phyloP scores from a whole-genome alignment of 2,797 vertebrate genomes.

The Parotocinclus haroldoi region DNA sequence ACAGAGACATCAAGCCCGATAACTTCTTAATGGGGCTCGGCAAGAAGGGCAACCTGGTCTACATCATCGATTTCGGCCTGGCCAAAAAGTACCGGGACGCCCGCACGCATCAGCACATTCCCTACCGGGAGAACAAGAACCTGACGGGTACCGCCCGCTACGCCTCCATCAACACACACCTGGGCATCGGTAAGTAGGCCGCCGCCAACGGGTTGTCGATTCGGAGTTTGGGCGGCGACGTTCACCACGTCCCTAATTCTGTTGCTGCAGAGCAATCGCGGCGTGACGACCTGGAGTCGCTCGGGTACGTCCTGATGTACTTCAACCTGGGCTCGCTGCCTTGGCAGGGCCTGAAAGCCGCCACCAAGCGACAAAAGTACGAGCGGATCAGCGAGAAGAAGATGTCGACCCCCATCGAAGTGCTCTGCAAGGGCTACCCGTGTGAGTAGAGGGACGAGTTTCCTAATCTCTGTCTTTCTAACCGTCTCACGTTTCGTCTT shows the following conservation, averaged over 20 bases:
- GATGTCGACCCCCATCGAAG: slow-evolving; percentile 95
- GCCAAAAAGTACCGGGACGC: slow-evolving; percentile 96
- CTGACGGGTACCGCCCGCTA: slow-evolving; percentile 95
- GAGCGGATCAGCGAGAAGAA: slow-evolving; percentile 98
- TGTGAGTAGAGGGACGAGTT: slow-evolving; percentile 72
- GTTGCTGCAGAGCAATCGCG: slow-evolving; percentile 85
- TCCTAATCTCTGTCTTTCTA: no score
- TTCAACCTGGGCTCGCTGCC: slow-evolving; percentile 96
- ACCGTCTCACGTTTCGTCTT: neutral
- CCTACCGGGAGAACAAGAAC: slow-evolving; percentile 96
- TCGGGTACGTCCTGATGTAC: slow-evolving; percentile 97
- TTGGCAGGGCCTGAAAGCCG: slow-evolving; percentile 96
- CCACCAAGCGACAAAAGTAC: slow-evolving; percentile 95
- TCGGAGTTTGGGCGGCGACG: no score
- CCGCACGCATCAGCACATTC: slow-evolving; percentile 96
- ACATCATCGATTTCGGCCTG: slow-evolving; percentile 95
- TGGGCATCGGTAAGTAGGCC: slow-evolving; percentile 85
- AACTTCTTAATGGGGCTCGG: slow-evolving; percentile 98
- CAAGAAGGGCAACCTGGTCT: slow-evolving; percentile 95
- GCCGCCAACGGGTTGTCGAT: neutral
- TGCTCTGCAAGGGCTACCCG: slow-evolving; percentile 94
- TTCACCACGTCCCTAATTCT: neutral
- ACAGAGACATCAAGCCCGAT: slow-evolving; percentile 94
- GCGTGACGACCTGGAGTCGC: slow-evolving; percentile 91
- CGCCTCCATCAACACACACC: slow-evolving; percentile 95